phyloP scores from a whole-genome alignment of 2,113 vertebrate species.

The Tachysurus vachellii region DNA sequence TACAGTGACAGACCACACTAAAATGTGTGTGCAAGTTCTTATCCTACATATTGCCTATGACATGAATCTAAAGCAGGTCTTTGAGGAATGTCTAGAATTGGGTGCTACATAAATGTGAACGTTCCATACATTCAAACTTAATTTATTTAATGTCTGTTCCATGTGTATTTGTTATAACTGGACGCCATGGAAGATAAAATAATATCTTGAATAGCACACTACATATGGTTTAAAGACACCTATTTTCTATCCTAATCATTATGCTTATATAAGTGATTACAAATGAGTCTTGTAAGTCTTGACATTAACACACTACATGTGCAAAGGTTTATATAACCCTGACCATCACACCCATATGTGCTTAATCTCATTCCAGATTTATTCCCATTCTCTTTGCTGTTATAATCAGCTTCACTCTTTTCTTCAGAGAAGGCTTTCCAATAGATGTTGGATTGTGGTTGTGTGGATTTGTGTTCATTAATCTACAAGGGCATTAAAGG shows the following conservation, averaged over 20 bases:
- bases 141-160: neutral
- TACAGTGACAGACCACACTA: neutral
- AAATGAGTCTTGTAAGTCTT: neutral
- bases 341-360: too few relatives aligned
- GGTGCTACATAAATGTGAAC: neutral
- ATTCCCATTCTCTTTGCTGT: too few relatives aligned
- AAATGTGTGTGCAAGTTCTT: neutral
- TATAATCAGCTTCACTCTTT: too few relatives aligned
- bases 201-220: neutral
- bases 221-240: neutral
- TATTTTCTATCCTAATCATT: neutral
- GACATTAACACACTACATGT: too few relatives aligned
- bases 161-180: too few relatives aligned
- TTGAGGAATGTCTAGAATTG: neutral
- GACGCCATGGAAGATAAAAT: too few relatives aligned
- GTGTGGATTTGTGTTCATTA: neutral
- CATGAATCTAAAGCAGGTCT: neutral
- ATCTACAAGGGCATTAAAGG: too few relatives aligned
- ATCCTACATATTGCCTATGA: neutral
- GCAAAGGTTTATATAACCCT: too few relatives aligned
- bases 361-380: too few relatives aligned
- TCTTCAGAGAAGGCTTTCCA: too few relatives aligned
- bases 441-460: too few relatives aligned
- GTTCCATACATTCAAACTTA: neutral
- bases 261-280: neutral